A percentile compares a stretch with the other conserved stretches of the same genome.
Conservation (phyloP, 2,113 vertebrate genomes). For the Ahaetulla prasina region DNA sequence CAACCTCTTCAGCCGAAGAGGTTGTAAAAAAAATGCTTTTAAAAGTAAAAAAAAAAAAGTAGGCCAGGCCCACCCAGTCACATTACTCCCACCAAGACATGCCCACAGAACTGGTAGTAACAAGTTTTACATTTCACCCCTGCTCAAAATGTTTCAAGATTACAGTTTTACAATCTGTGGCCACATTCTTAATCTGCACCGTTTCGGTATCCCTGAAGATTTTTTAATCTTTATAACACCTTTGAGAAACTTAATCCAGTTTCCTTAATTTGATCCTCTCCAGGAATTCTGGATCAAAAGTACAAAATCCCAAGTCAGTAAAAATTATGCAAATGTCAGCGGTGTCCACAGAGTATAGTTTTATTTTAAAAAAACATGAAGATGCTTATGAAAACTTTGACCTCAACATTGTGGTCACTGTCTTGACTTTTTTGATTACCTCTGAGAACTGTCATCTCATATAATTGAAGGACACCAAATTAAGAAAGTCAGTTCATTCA, state of each 20-base stretch:
- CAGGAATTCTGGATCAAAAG: neutral
- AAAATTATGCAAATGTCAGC: neutral
- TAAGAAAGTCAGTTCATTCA: neutral
- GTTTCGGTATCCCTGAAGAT: neutral
- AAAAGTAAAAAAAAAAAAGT: too few relatives aligned
- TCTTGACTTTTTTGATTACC: neutral
- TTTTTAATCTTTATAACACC: neutral
- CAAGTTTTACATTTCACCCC: too few relatives aligned
- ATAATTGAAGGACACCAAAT: neutral
- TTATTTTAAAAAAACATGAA: neutral
- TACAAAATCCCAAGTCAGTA: neutral
- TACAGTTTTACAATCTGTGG: neutral
- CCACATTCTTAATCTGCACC: neutral
- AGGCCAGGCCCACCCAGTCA: too few relatives aligned
- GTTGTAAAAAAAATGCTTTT: too few relatives aligned
- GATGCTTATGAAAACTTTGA: neutral
- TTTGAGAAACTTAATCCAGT: neutral
- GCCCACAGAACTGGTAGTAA: too few relatives aligned
- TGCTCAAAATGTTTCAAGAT: neutral
- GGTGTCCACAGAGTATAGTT: neutral
- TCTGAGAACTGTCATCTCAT: neutral
- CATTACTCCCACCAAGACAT: too few relatives aligned
- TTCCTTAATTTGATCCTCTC: neutral
- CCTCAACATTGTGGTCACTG: neutral
- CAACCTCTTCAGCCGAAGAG: too few relatives aligned